Conservation (phyloP, 2,113 vertebrate species). For the Cricetomys ansorgei region DNA sequence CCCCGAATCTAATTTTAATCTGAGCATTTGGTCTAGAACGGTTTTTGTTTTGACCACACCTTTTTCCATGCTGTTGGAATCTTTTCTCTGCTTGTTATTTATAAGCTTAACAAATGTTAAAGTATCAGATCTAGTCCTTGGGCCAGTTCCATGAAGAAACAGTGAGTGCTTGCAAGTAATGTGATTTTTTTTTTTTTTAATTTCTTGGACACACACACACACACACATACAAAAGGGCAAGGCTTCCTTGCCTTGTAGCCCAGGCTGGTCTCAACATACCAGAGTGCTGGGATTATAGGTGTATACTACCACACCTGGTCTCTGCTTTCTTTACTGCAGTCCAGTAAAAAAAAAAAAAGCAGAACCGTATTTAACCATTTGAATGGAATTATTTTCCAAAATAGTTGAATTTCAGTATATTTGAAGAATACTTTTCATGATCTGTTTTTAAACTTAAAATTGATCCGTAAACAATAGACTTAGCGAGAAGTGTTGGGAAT, state of each 20-base stretch:
- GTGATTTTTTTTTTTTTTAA: conserved; percentile 4
- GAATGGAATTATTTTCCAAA: neutral
- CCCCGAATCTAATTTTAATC: conserved; percentile 31
- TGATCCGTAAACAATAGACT: neutral
- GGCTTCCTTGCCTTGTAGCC: neutral
- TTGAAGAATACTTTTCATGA: neutral
- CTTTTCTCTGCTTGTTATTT: neutral
- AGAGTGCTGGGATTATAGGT: neutral
- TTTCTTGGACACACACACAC: no score
- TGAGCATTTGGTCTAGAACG: neutral
- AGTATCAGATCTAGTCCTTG: neutral
- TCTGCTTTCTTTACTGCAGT: neutral
- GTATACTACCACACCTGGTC: neutral
- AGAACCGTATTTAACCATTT: neutral
- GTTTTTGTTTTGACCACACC: conserved; percentile 32
- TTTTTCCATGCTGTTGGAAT: neutral
- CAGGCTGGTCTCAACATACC: neutral
- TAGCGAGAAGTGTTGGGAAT: conserved; percentile 4
- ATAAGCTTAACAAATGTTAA: neutral
- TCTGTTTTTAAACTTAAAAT: neutral
- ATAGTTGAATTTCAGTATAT: neutral
- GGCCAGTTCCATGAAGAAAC: neutral
- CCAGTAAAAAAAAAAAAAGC: neutral
- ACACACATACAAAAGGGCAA: no score
- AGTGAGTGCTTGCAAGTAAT: neutral